phyloP scores from a whole-genome alignment of 2,888 invertebrate species.

The Tuberolachnus salignus region DNA sequence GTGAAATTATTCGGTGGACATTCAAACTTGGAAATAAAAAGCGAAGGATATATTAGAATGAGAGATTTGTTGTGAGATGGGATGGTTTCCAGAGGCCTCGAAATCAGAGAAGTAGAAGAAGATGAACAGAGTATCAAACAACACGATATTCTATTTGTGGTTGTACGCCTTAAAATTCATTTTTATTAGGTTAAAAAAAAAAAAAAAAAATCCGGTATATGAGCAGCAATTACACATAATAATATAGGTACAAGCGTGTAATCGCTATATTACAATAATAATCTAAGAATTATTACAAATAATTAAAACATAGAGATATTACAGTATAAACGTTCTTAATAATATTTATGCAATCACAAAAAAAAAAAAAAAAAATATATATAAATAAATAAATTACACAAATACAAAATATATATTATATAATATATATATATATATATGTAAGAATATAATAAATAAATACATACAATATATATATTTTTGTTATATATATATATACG shows the following conservation, averaged over 20 bases:
- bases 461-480: too few relatives aligned
- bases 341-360: conserved; percentile 8
- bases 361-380: conserved; percentile 7
- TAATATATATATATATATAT: background rate
- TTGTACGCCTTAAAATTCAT: too few relatives aligned
- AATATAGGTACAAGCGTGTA: conserved; percentile 32
- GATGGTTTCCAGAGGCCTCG: too few relatives aligned
- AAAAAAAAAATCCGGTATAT: conserved; percentile 43
- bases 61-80: too few relatives aligned
- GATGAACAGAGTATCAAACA: too few relatives aligned
- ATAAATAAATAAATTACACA: conserved; percentile 8
- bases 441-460: conserved; percentile 17
- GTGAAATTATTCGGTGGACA: too few relatives aligned
- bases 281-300: background rate
- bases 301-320: background rate
- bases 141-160: too few relatives aligned
- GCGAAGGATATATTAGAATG: too few relatives aligned
- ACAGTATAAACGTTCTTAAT: conserved; percentile 1
- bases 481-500: too few relatives aligned
- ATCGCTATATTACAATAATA: conserved; percentile 16
- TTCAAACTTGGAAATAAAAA: too few relatives aligned
- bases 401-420: background rate
- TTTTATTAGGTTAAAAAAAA: background rate
- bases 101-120: too few relatives aligned
- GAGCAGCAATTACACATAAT: conserved; percentile 28